Evolutionary conservation across 2,797 vertebrate species (phyloP).

Genomic region (Balearica regulorum): DNA sequence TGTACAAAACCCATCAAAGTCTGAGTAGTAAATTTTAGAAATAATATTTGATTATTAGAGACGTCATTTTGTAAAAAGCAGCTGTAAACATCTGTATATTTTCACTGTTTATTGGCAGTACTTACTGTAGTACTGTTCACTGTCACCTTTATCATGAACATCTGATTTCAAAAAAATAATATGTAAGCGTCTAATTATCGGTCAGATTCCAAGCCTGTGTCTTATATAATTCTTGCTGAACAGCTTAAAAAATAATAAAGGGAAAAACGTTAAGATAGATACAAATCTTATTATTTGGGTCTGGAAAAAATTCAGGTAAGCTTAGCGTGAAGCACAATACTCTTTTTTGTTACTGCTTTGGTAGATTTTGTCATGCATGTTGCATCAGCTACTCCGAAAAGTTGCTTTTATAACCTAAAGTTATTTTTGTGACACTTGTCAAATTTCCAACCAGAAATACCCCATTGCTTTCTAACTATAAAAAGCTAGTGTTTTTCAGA

Average conservation of each 20-base stretch:
- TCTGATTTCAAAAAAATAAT: neutral
- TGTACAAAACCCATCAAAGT: neutral
- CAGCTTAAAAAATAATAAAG: constrained; percentile 4
- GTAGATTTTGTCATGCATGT: neutral
- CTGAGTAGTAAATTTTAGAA: neutral
- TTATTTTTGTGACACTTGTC: neutral
- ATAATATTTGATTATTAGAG: neutral
- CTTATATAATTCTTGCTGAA: neutral
- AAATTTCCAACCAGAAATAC: constrained; percentile 29
- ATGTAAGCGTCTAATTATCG: neutral
- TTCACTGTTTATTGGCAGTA: neutral
- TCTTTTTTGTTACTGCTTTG: neutral
- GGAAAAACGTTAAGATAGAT: neutral
- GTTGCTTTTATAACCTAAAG: neutral
- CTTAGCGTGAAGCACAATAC: neutral
- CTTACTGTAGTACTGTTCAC: neutral
- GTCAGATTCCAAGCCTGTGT: neutral
- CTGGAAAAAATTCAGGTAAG: neutral
- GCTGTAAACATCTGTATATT: neutral
- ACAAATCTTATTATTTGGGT: constrained; percentile 11
- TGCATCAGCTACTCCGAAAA: neutral
- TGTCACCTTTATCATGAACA: neutral
- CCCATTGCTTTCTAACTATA: neutral
- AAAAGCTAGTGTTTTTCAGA: neutral
- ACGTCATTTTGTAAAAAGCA: neutral